Percentiles rank a stretch among this genome's conserved stretches.
These are phyloP conservation scores for Coracias cyanogaster DNA, from an alignment of 2,797 vertebrate genomes.

Conservation along the genomic window DNA sequence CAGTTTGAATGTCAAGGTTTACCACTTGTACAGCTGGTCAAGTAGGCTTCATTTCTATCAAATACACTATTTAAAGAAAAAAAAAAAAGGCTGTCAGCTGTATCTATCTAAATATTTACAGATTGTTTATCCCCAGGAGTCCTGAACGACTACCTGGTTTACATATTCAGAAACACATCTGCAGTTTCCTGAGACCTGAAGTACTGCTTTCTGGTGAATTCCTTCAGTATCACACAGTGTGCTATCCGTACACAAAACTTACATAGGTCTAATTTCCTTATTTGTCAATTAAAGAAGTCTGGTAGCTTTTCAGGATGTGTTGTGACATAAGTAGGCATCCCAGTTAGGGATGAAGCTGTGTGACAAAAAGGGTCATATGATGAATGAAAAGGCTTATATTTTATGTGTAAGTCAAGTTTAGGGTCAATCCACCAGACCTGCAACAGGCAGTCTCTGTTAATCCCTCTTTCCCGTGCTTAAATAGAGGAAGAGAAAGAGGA, in stretches of 20 bases:
- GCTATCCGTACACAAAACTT: background rate
- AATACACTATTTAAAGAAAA: background rate
- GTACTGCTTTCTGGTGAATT: background rate
- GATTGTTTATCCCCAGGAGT: background rate
- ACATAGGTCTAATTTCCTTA: background rate
- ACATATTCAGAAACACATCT: background rate
- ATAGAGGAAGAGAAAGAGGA: too few relatives aligned
- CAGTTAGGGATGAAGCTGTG: background rate
- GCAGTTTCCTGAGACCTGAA: background rate
- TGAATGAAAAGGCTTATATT: background rate
- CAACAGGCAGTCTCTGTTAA: too few relatives aligned
- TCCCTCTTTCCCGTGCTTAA: too few relatives aligned
- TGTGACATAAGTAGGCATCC: background rate
- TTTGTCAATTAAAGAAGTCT: background rate
- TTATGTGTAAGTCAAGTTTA: background rate
- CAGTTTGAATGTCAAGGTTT: background rate
- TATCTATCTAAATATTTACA: background rate
- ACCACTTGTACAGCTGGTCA: background rate
- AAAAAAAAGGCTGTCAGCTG: background rate
- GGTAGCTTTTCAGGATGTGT: background rate
- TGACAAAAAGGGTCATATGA: background rate
- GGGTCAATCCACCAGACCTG: too few relatives aligned
- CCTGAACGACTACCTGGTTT: background rate
- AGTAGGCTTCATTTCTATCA: background rate
- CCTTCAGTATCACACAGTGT: background rate